These are phyloP conservation scores for Muntiacus reevesi DNA, from an alignment of 2,113 vertebrate genomes.

Conservation along the genomic window DNA sequence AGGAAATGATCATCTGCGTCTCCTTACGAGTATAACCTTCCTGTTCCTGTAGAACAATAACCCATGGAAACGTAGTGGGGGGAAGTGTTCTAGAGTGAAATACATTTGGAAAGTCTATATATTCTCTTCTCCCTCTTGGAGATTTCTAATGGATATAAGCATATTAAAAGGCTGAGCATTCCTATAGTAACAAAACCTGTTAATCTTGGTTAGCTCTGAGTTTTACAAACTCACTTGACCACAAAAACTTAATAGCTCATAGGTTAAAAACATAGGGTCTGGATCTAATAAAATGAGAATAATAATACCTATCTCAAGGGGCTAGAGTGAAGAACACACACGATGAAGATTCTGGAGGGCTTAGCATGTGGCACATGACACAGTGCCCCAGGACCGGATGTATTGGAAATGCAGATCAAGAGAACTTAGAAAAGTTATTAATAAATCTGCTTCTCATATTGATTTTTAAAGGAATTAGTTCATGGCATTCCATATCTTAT, in stretches of 20 bases:
- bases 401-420: not conserved
- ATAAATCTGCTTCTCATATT: not conserved
- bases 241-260: conserved; percentile 56
- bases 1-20: not conserved
- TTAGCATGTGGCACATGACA: fast-evolving
- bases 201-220: conserved; percentile 40
- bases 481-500: not conserved
- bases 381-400: fast-evolving
- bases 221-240: conserved; percentile 59
- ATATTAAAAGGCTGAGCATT: not conserved
- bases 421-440: not conserved
- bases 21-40: not conserved
- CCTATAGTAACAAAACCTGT: not conserved
- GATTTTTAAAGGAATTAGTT: not conserved
- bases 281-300: conserved; percentile 45
- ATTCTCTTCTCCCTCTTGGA: not conserved
- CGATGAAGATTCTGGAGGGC: not conserved
- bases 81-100: not conserved
- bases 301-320: not conserved
- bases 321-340: not conserved
- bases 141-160: not conserved
- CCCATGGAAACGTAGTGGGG: not conserved
- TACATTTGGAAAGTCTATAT: not conserved
- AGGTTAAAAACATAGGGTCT: conserved; percentile 44
- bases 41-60: not conserved